Evolutionary conservation across 2,888 invertebrate genomes (phyloP).

Genomic region (Tetragnatha montana): DNA sequence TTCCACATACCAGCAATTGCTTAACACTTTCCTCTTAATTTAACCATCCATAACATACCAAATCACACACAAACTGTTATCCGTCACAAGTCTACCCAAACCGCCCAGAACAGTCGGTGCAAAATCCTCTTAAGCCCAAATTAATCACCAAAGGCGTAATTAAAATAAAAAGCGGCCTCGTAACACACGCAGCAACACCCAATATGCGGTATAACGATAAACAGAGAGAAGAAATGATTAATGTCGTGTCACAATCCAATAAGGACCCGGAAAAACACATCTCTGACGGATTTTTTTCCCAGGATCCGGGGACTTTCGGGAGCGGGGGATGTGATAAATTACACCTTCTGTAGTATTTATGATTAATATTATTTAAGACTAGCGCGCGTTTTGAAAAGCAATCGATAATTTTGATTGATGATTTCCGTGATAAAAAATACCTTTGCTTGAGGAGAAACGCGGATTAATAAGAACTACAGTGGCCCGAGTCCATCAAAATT

Average conservation of each 20-base stretch:
- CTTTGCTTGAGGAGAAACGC: neutral
- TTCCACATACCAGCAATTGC: no score
- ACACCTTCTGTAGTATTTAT: conserved; percentile 39
- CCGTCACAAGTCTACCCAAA: no score
- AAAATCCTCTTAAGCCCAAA: neutral
- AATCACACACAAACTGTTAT: no score
- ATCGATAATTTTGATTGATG: conserved; percentile 58
- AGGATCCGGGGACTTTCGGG: neutral
- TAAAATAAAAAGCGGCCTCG: neutral
- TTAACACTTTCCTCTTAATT: no score
- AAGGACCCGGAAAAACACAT: neutral
- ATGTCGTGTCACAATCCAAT: neutral
- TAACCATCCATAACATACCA: no score
- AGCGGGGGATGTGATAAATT: conserved; percentile 52
- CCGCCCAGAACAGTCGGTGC: no score
- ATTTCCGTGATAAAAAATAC: neutral
- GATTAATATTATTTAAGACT: conserved; percentile 68
- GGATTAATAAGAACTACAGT: neutral
- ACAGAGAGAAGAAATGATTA: neutral
- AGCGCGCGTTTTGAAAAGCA: neutral
- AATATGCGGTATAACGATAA: neutral
- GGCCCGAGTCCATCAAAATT: neutral
- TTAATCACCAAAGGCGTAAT: neutral
- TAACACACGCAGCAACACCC: neutral
- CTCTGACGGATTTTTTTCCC: neutral